Percentiles rank a stretch among this genome's conserved stretches.
Conservation (phyloP, 2,113 vertebrate genomes). For the Leptobrachium ailaonicum region DNA sequence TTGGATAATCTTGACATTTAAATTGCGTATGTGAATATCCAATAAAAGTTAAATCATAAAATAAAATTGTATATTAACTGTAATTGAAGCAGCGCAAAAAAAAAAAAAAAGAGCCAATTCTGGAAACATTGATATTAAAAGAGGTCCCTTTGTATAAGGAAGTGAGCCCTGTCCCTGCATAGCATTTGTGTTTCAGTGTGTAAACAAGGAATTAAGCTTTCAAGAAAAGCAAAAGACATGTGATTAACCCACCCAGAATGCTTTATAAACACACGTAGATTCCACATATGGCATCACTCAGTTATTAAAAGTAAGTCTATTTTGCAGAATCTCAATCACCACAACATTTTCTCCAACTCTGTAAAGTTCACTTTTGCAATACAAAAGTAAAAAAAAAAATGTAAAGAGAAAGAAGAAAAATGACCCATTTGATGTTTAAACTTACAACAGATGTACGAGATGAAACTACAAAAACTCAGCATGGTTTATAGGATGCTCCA, state of each 20-base stretch:
- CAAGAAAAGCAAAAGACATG: conserved; percentile 44
- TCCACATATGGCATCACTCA: conserved; percentile 65
- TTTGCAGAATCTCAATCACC: conserved; percentile 47
- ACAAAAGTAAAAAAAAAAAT: not conserved
- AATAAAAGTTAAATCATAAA: conserved; percentile 20
- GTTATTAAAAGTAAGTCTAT: conserved; percentile 56
- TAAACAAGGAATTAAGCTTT: conserved; percentile 58
- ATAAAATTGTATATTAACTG: conserved; percentile 20
- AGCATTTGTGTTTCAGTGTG: conserved; percentile 32
- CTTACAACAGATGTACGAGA: conserved; percentile 40
- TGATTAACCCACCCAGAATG: conserved; percentile 61
- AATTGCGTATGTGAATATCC: conserved; percentile 17
- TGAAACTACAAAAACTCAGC: conserved; percentile 26
- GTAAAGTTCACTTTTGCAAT: conserved; percentile 27
- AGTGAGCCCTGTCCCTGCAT: conserved; percentile 9
- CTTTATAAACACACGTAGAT: conserved; percentile 61
- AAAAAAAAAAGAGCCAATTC: not conserved
- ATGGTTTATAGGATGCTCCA: conserved; percentile 33
- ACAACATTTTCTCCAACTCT: conserved; percentile 32
- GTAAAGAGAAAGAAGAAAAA: not conserved
- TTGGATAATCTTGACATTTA: conserved; percentile 42
- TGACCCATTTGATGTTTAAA: conserved; percentile 37
- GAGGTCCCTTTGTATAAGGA: conserved; percentile 5
- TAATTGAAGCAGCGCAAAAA: conserved; percentile 11
- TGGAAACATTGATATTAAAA: conserved; percentile 13